Evolutionary conservation across 2,113 vertebrate genomes (phyloP).

Genomic region (Lontra canadensis): DNA sequence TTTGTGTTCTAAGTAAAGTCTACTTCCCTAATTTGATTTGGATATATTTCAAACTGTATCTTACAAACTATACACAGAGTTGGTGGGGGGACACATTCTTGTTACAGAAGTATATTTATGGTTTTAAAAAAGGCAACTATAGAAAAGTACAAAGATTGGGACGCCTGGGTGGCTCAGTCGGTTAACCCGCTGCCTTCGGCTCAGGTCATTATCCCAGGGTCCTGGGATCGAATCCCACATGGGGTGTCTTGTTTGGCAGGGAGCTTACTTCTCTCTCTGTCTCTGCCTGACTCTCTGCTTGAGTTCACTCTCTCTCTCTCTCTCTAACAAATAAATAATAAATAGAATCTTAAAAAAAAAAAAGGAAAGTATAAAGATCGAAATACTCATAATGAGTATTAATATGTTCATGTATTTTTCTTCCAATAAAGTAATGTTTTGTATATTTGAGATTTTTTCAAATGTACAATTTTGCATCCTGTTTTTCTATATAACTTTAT

Average conservation of each 20-base stretch:
- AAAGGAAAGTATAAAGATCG: neutral
- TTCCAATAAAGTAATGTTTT: neutral
- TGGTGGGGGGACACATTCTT: neutral
- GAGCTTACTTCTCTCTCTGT: no score
- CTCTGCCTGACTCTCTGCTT: no score
- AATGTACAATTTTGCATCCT: neutral
- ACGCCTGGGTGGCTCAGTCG: no score
- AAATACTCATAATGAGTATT: neutral
- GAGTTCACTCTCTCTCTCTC: no score
- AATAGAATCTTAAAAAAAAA: no score
- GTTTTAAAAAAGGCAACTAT: neutral
- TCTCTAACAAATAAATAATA: no score
- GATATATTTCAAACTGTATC: neutral
- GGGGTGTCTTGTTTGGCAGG: no score
- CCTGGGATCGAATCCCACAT: no score
- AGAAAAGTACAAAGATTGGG: neutral
- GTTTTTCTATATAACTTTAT: neutral
- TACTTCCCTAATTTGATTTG: slow-evolving; percentile 44
- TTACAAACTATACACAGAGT: neutral
- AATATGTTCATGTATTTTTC: slow-evolving; percentile 1
- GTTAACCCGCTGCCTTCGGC: no score
- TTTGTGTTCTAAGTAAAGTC: slow-evolving; percentile 17
- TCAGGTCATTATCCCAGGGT: no score
- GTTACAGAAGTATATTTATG: neutral
- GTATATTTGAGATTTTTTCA: neutral